Base-by-base conservation (phyloP, 2,888 invertebrate species). In the Myathropa florea region DNA sequence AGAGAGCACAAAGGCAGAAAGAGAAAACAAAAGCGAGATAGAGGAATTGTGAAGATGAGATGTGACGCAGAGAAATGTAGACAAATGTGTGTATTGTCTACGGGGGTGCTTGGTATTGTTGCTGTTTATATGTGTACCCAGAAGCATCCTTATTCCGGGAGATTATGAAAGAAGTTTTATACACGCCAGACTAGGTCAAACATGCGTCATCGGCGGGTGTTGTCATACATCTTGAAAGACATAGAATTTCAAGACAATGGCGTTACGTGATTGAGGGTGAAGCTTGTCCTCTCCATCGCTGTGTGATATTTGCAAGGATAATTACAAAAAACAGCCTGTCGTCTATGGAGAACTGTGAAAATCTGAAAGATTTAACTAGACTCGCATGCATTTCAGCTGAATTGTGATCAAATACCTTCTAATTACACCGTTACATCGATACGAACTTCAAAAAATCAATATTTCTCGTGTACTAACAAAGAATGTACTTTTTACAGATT, bases 101-200 rank as follows among this genome's bases (percentile, higher is more conserved):
- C 33, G 30, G 55, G 57, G 23, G 63, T 36, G n/a, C 39, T 33
- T 36, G 14, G 46, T 61, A 7, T 39, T 67, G 21, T 67, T 23
- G 67, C 12, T 78, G 24, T 61, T 23, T 64, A 24, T 77, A 33
- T 76, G 53, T 30, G 24, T 10, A 24, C 33, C 18, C n/a, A 26
- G 21, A 71, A 71, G 78, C 57, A 71, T 64, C 70, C 55, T 78
- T 76, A 84, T 80, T 80, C 80, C 65, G 71, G 70, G 70, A 46
- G 70, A 64, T 71, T 79, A 71, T 60, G 65, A 71, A 76, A 57
- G 39, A 76, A 67, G 65, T 76, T 84, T 71, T 80, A 60, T 76
- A 71, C 46, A 46, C 70, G 80, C 71, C 61, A 84, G 80, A 84
- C 80, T 84, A 84, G 84, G 84, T 84, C 84, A 84, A 84, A 76